Evolutionary conservation across 2,113 vertebrate species (phyloP), one percentile per base, ranked within the genome.

Genomic region (Illadopsis cleaveri): DNA sequence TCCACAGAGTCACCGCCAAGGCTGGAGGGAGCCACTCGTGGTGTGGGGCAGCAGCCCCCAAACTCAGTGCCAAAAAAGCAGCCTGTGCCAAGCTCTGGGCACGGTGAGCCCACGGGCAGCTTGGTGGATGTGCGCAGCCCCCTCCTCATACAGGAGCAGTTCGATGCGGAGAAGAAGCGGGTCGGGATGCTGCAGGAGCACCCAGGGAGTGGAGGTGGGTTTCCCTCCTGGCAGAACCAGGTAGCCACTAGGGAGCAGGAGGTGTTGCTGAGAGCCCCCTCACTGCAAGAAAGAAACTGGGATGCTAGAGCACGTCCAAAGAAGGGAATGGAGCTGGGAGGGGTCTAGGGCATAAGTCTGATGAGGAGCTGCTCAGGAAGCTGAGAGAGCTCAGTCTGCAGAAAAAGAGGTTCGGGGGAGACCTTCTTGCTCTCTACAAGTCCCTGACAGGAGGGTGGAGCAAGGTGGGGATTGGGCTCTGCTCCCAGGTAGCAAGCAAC

Each of bases 71-170:
- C 31, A 6, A 7, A 61, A 73, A 73, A 31, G 0, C 23, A 17
- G 35, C 33, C 31, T 14, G 47, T 31, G 77, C 48, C 28, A 1
- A 2, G 33, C 66, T 23, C 57, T 0, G 24, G 47, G 86, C 30
- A 6, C 0, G 1, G 13, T 0, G 72, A 82, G 31, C 15, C 60
- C 38, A 11, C 6, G 0, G 9, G 61, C 24, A 87, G 90, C 65
- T 64, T 28, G 0, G 28, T 94, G 90, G 90, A 95, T 60, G 87
- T 91, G 65, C 78, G 28, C 53, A 84, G 57, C 53, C 88, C 95
- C 15, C 82, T 87, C 22, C 70, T 94, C 54, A 38, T 90, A 3
- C 90, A 93, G 56, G 18, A 93, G 62, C 94, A 92, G 82, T 87
- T 92, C 0, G 88, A 95, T 18, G 85, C 2, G 0, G 92, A 95